Conservation (phyloP, 2,113 vertebrate genomes). For the Colaptes auratus region DNA sequence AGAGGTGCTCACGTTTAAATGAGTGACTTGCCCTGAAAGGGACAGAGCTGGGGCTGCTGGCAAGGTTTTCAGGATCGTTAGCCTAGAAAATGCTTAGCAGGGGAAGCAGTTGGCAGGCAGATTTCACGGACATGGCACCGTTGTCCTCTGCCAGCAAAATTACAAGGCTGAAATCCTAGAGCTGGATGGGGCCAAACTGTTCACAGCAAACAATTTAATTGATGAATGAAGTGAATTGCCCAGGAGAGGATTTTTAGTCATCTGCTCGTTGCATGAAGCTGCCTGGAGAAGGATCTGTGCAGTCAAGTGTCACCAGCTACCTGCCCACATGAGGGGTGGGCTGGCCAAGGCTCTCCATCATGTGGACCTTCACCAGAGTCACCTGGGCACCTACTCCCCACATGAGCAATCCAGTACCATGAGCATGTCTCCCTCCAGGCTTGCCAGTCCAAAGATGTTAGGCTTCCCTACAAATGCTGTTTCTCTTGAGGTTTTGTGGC, state of each 20-base stretch:
- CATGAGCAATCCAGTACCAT: background rate
- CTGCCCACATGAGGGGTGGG: background rate
- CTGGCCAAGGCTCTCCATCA: background rate
- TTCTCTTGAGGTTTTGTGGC: accelerated
- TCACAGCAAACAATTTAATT: slow-evolving; percentile 70
- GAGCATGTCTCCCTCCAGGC: background rate
- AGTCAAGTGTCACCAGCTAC: accelerated
- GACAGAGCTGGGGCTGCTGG: slow-evolving; percentile 58
- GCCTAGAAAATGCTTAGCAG: slow-evolving; percentile 70
- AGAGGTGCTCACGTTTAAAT: slow-evolving; percentile 64
- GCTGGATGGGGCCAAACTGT: slow-evolving; percentile 52
- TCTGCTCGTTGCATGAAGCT: background rate
- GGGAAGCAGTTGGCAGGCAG: slow-evolving; percentile 69
- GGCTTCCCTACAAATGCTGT: background rate
- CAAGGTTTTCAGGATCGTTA: slow-evolving; percentile 47
- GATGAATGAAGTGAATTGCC: slow-evolving; percentile 59
- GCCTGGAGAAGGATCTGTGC: background rate
- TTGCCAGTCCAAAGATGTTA: background rate
- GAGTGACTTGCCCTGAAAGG: slow-evolving; percentile 62
- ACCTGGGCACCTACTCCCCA: background rate
- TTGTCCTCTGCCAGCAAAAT: slow-evolving; percentile 66
- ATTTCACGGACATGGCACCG: slow-evolving; percentile 23
- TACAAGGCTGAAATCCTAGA: slow-evolving; percentile 66
- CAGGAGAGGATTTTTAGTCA: slow-evolving; percentile 33
- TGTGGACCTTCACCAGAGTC: background rate